Evolutionary conservation across 2,888 invertebrate genomes (phyloP), one percentile per base, ranked within the genome.

Genomic region (Drosophila subsilvestris): DNA sequence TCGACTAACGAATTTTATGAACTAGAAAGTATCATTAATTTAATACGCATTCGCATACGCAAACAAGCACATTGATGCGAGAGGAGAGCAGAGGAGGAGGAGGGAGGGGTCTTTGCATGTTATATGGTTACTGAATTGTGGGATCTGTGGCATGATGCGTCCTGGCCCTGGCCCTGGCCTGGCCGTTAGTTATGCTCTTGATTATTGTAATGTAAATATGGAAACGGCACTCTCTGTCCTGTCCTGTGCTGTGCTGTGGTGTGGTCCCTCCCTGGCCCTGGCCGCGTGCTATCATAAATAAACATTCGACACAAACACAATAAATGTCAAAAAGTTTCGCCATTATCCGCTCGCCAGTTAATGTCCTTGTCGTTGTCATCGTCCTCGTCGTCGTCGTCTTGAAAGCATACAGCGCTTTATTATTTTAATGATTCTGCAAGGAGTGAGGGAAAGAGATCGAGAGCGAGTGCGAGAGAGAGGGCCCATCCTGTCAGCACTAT

Each of bases 11-110:
- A 90, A 90, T 89, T 91, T 91, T 91, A 90, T 91, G 91, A 91
- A 89, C 89, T 91, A 90, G 92, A 91, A 91, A 84, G 91, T 85
- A 88, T 91, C 90, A 90, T 91, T 90, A 91, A 91, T 90, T 91
- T 91, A 90, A 91, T 89, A 90, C 90, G 84, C 84, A 75, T 85
- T 81, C 80, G 79, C 78, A 57, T 62, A 71, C 65, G 79, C 79
- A 75, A 73, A 74, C 76, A 71, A 69, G 50, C 57, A 56, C 60
- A 70, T 60, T 54, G 59, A 55, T 57, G 47, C 55, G 17, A 12
- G 49, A 10, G 49, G 22, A 27, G 56, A 9, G 47, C 14, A 12
- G 12, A 29, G 32, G 18, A 17, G 18, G 29, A 4, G 32, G 25
- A 25, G 32, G 32, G 10, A 9, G 29, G 10, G 29, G 3, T 57